Evolutionary conservation across 2,113 vertebrate genomes (phyloP).

Genomic region (Origma solitaria): DNA sequence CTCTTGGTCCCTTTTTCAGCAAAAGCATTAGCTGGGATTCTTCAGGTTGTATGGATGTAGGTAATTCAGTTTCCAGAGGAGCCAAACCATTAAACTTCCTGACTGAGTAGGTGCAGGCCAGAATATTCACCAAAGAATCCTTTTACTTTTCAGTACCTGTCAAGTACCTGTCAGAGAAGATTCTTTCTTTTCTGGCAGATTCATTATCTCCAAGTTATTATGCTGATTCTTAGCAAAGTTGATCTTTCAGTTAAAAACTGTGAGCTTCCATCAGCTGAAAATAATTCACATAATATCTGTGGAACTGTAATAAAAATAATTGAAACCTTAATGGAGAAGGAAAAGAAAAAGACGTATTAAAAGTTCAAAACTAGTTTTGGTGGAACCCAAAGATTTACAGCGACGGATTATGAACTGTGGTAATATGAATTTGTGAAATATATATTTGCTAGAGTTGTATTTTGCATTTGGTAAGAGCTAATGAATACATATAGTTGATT

Average conservation of each 20-base stretch:
- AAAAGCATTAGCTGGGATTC: background rate
- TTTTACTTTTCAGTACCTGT: background rate
- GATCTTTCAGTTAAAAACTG: conserved; percentile 39
- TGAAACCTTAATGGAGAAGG: conserved; percentile 43
- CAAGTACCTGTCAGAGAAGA: background rate
- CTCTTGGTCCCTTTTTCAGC: background rate
- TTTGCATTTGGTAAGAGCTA: background rate
- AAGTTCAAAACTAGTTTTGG: conserved; percentile 41
- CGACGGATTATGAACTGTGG: background rate
- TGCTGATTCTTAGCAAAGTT: background rate
- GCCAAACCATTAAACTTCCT: background rate
- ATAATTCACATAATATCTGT: conserved; percentile 36
- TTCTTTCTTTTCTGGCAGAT: background rate
- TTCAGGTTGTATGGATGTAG: background rate
- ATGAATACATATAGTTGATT: conserved; percentile 2
- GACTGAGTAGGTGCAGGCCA: background rate
- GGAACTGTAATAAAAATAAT: conserved; percentile 60
- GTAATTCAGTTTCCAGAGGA: background rate
- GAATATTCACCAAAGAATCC: background rate
- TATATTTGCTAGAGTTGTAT: background rate
- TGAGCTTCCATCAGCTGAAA: background rate
- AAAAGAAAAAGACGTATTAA: conserved; percentile 24
- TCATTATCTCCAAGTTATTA: conserved; percentile 2
- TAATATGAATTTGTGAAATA: background rate
- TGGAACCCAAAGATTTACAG: conserved; percentile 18